phyloP scores from a whole-genome alignment of 35 echinoderm and acorn worm species.

The Lytechinus variegatus region DNA sequence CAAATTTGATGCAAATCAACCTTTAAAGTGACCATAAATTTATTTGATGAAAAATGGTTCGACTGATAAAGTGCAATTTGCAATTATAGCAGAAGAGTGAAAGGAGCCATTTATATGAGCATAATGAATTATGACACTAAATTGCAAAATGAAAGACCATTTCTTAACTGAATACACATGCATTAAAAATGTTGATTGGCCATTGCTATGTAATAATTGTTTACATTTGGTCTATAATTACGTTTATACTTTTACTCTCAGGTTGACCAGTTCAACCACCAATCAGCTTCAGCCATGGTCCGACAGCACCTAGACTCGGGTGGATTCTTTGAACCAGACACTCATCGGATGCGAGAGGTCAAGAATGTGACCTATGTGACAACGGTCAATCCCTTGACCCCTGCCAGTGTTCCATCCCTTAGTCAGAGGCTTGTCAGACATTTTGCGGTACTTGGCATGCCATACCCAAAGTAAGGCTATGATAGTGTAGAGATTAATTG shows the following conservation, averaged over 20 bases:
- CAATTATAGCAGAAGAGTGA: no score
- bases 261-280: slow-evolving; percentile 78
- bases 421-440: slow-evolving; percentile 77
- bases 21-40: no score
- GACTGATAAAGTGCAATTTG: no score
- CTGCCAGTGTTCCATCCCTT: slow-evolving; percentile 79
- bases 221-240: no score
- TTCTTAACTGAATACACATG: no score
- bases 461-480: slow-evolving; percentile 94
- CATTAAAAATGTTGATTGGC: no score
- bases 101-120: no score
- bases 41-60: no score
- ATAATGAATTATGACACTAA: no score
- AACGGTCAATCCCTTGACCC: slow-evolving; percentile 83
- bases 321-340: slow-evolving; percentile 94
- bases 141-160: no score
- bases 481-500: background rate
- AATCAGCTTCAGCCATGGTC: slow-evolving; percentile 97
- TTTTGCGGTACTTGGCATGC: slow-evolving; percentile 84
- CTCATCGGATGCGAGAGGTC: slow-evolving; percentile 75
- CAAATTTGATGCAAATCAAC: no score
- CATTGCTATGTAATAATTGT: no score
- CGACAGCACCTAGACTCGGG: slow-evolving; percentile 96
- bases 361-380: slow-evolving; percentile 99
- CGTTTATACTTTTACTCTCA: background rate